These are phyloP conservation scores for Murina feae DNA, from an alignment of 2,113 vertebrate genomes.

Conservation along the genomic window DNA sequence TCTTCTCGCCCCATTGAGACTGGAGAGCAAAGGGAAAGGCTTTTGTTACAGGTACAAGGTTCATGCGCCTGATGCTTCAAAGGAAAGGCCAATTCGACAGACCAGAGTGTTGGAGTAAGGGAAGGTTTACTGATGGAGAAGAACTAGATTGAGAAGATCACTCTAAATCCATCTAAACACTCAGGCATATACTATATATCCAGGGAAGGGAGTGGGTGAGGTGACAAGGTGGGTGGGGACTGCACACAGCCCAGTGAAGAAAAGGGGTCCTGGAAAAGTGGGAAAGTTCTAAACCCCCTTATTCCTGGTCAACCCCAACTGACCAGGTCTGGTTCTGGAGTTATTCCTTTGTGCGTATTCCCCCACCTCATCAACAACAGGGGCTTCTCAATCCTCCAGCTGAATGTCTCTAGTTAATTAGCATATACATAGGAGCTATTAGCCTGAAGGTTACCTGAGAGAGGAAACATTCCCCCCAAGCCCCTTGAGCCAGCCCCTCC, in stretches of 20 bases:
- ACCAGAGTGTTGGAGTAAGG: background rate
- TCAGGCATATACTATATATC: background rate
- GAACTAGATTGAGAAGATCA: background rate
- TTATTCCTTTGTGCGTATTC: background rate
- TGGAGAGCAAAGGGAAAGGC: background rate
- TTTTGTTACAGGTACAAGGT: background rate
- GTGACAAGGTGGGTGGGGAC: background rate
- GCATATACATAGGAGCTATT: background rate
- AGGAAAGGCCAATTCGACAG: background rate
- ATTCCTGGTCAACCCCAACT: background rate
- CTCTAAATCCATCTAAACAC: background rate
- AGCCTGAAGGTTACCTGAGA: background rate
- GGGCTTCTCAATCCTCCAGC: background rate
- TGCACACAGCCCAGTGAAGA: background rate
- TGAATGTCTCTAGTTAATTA: background rate
- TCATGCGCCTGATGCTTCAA: background rate
- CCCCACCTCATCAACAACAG: background rate
- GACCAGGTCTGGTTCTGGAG: background rate
- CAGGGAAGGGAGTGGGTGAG: background rate
- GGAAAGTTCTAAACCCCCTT: background rate
- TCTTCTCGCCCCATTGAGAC: background rate
- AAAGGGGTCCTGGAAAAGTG: background rate
- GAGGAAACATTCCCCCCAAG: accelerated
- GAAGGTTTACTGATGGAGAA: background rate
- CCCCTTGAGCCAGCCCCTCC: background rate